Evolutionary conservation across 2,888 invertebrate genomes (phyloP).

Genomic region (Malacosoma neustria): DNA sequence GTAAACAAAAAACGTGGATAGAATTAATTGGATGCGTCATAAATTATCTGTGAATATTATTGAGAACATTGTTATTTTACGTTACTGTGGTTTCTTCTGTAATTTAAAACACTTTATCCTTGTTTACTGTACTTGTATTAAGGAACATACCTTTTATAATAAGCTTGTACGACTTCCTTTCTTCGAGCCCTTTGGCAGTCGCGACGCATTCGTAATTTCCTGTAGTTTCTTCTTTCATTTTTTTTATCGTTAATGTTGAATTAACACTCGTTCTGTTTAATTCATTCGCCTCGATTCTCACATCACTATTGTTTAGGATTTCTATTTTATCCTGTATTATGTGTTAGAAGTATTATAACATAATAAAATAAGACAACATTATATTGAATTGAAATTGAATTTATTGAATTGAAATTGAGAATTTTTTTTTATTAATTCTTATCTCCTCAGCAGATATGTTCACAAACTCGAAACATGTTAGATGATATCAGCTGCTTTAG

Average conservation of each 20-base stretch:
- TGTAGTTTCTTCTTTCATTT: conserved; percentile 27
- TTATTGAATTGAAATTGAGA: no score
- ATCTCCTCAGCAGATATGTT: no score
- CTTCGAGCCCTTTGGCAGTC: conserved; percentile 13
- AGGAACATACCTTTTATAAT: conserved; percentile 27
- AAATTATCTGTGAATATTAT: conserved; percentile 1
- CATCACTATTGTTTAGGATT: conserved; percentile 17
- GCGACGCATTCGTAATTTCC: conserved; percentile 44
- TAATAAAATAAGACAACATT: no score
- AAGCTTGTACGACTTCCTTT: conserved; percentile 24
- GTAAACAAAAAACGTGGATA: no score
- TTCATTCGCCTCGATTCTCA: conserved; percentile 18
- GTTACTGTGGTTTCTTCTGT: background rate
- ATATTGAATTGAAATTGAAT: no score
- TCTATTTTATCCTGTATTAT: conserved; percentile 21
- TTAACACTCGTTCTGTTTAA: conserved; percentile 32
- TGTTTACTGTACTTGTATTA: background rate
- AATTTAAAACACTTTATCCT: background rate
- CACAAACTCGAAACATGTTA: no score
- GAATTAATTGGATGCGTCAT: no score
- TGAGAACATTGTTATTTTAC: background rate
- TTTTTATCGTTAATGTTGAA: conserved; percentile 34
- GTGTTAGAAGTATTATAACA: conserved; percentile 15
- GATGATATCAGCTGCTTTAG: no score
- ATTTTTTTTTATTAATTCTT: no score